These are phyloP conservation scores for Dascyllus trimaculatus DNA, from an alignment of 2,113 vertebrate genomes.

Conservation along the genomic window DNA sequence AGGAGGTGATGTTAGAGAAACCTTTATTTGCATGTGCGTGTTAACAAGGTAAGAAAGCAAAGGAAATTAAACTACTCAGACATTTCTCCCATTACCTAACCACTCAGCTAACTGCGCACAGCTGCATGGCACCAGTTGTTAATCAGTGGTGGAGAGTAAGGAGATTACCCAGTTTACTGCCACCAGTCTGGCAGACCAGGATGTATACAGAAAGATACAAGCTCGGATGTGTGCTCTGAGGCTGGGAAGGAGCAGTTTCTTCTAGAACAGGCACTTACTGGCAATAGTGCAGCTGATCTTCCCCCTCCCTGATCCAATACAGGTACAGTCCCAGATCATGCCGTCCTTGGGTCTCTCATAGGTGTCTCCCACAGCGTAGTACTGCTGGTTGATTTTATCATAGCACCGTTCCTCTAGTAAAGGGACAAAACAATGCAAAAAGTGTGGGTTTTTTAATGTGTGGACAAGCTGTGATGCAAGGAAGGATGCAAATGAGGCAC, in stretches of 20 bases:
- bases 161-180: conserved; percentile 52
- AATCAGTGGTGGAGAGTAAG: conserved; percentile 47
- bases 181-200: conserved; percentile 26
- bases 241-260: background rate
- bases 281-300: conserved; percentile 85
- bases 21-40: background rate
- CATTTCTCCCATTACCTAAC: conserved; percentile 55
- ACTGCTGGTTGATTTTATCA: conserved; percentile 92
- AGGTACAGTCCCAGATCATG: conserved; percentile 99
- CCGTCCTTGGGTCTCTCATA: conserved; percentile 95
- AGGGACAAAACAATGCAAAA: background rate
- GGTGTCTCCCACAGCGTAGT: conserved; percentile 92
- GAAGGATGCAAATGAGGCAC: background rate
- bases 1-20: background rate
- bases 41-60: background rate
- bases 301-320: conserved; percentile 92
- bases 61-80: conserved; percentile 13
- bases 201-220: conserved; percentile 7
- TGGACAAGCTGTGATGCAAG: background rate
- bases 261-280: conserved; percentile 64
- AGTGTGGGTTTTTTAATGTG: background rate
- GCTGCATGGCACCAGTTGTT: conserved; percentile 45
- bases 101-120: conserved; percentile 51
- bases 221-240: conserved; percentile 46
- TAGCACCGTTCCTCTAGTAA: conserved; percentile 93